Evolutionary conservation across 2,888 invertebrate genomes (phyloP), one percentile per base, ranked within the genome.

Genomic region (Helicoverpa assulta): DNA sequence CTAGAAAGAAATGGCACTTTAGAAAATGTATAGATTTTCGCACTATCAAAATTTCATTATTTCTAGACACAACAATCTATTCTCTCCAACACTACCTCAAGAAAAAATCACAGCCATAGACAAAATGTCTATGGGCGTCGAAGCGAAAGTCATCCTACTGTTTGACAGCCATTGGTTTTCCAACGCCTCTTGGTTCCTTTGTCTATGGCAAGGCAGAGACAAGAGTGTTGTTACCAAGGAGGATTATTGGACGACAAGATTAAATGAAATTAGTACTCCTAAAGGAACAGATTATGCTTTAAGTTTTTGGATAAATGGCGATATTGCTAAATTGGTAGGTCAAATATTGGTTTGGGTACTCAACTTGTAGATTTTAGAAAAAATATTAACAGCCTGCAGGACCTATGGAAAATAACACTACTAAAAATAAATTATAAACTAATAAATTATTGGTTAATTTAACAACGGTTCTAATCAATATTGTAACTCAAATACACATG

Each of bases 41-140:
- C 8, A 33, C 8, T 43, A 4, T 43, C 14, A 43, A 14, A 16
- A 33, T 53, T 33, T n/a, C n/a, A 29, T 55, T 47, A 10, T 55
- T 64, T 21, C 7, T 54, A 86, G 86, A 71, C 70, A 83, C 62
- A 14, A 12, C 29, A 87, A 88, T 0, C 70, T 97, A 26, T 97
- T 97, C 83, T 82, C 86, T 19, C 97, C 97, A 0, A 79, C 88
- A 14, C 86, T 97, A 47, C 96, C 96, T 8, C 54, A 86, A 6
- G 82, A 85, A 5, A 97, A 97, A 88, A 79, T 92, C 1, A 90
- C 89, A 43, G 94, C 96, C 1, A 97, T 97, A 37, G 82, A 96
- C 90, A 90, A 92, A 43, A 85, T 97, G 47, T 96, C 96, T 0
- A 96, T 97, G 77, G 97, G 97, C 1, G 64, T 81, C 0, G 50